Evolutionary conservation across 2,888 invertebrate species (phyloP), one percentile per base, ranked within the genome.

Genomic region (Strigamia maritima): DNA sequence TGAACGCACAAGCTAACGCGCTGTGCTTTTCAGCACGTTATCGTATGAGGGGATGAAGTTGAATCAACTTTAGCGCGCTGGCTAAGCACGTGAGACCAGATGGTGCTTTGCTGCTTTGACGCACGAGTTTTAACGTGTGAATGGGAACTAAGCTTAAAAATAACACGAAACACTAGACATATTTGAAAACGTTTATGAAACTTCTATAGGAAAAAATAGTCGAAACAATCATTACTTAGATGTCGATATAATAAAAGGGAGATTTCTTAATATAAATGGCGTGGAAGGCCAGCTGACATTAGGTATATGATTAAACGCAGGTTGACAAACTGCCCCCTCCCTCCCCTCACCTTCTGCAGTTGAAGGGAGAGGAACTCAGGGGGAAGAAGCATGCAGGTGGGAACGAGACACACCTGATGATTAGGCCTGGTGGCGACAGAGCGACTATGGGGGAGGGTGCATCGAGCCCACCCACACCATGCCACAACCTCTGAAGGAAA

Each of bases 391-490:
- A 65, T 65, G 65, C 65, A 65, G 65, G 65, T 65, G 65, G 65
- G 65, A 65, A 65, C 65, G 65, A 24, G 65, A 65, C 65, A 65
- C 65, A 65, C 65, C 65, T 65, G 65, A 65, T 65, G 65, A 65
- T 65, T 65, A 65, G 26, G 65, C 65, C 65, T 65, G 65, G 26
- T 65, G 65, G 65, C 65, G 65, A 65, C 65, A 65, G 65, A 65
- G 65, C 65, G 65, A 65, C 65, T 65, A 65, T 65, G 65, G 65
- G 65, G 65, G 65, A 65, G 65, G 65, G 65, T n/a, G n/a, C n/a
- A n/a, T n/a, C 49, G n/a, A 60, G 26, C 28, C 8, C 1, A 14
- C 26, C 65, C 65, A 65, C 65, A 24, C 65, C 65, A n/a, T n/a
- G n/a, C n/a, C n/a, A n/a, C 65, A 28, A 26, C 26, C 65, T 4